Evolutionary conservation across 2,113 vertebrate species (phyloP).

Genomic region (Paradoxurus hermaphroditus): DNA sequence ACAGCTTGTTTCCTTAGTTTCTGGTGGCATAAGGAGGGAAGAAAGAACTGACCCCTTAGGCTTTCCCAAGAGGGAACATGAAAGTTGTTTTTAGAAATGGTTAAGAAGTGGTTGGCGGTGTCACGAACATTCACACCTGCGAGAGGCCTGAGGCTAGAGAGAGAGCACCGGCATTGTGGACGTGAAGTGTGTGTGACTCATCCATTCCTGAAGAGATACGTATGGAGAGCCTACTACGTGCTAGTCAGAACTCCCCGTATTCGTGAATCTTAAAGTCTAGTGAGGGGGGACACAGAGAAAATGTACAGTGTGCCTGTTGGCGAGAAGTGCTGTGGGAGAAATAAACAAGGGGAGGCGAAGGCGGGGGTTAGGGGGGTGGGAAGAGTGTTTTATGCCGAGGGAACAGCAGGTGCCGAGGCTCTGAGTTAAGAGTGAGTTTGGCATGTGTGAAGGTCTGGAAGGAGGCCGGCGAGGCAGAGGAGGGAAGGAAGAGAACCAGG

Average conservation of each 20-base stretch:
- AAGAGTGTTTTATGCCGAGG: background rate
- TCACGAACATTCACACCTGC: no score
- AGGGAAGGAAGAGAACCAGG: fast-evolving
- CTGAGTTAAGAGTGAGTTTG: background rate
- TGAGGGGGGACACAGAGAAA: background rate
- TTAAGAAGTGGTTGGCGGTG: background rate
- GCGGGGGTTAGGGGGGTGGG: no score
- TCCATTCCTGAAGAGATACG: fast-evolving
- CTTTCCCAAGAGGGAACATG: no score
- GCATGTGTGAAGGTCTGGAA: background rate
- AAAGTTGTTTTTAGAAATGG: background rate
- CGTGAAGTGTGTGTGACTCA: no score
- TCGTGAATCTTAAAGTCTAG: background rate
- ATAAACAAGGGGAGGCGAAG: background rate
- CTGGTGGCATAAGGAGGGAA: no score
- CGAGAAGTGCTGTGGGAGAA: no score
- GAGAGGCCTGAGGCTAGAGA: background rate
- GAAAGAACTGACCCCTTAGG: no score
- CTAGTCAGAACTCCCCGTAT: background rate
- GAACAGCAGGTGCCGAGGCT: background rate
- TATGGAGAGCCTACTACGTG: background rate
- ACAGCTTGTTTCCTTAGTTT: background rate
- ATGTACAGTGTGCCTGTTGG: fast-evolving
- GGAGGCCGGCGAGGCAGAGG: background rate
- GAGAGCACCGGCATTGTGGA: fast-evolving